Conservation (phyloP, 2,888 invertebrate genomes). For the Neoascia interrupta region DNA sequence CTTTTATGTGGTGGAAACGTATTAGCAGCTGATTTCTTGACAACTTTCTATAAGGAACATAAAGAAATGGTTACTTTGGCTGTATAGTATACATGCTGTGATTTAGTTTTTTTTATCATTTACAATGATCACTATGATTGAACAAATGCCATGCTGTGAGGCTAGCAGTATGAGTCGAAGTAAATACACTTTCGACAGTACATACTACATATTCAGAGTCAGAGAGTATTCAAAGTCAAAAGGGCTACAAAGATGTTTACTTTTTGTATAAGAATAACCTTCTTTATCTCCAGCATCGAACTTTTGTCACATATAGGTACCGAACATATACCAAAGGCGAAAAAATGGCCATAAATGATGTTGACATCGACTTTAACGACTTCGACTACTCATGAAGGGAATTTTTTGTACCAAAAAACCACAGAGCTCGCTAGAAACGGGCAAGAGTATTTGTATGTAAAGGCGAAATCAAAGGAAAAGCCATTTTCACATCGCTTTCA, state of each 20-base stretch:
- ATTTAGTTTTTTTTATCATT: conserved; percentile 57
- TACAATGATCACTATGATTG: conserved; percentile 60
- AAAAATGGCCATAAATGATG: conserved; percentile 37
- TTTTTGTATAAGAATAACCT: conserved; percentile 14
- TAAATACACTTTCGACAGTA: conserved; percentile 6
- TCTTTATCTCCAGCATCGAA: conserved; percentile 38
- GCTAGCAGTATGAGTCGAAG: conserved; percentile 29
- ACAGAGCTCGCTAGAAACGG: conserved; percentile 26
- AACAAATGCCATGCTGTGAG: conserved; percentile 57
- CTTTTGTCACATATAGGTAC: conserved; percentile 40
- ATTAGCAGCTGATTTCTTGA: conserved; percentile 56
- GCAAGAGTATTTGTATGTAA: conserved; percentile 17
- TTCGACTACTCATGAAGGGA: conserved; percentile 32
- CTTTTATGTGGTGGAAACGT: conserved; percentile 30
- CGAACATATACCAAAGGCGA: not conserved
- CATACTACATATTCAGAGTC: not conserved
- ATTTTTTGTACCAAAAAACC: conserved; percentile 35
- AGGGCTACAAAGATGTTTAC: conserved; percentile 25
- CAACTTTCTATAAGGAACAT: conserved; percentile 15
- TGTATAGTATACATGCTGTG: conserved; percentile 60
- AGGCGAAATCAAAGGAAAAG: conserved; percentile 50
- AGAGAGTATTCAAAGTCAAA: conserved; percentile 43
- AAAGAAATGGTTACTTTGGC: conserved; percentile 22
- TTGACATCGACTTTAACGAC: conserved; percentile 42
- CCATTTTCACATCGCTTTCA: conserved; percentile 47